Conservation (phyloP, 2,888 invertebrate species). For the Hermaeophaga mercurialis region DNA sequence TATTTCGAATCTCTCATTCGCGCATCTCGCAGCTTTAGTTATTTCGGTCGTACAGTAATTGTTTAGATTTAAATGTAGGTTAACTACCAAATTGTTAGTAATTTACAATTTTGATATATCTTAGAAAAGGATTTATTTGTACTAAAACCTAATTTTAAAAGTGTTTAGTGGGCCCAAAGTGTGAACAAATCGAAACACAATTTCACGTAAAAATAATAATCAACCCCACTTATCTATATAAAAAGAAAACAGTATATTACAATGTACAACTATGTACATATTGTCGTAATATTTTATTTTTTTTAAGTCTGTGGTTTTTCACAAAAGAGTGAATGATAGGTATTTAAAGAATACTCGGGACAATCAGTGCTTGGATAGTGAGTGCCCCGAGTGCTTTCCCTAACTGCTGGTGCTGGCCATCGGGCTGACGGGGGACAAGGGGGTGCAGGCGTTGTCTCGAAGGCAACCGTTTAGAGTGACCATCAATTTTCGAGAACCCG, state of each 20-base stretch:
- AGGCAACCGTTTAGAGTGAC: constrained; percentile 91
- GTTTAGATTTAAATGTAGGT: no score
- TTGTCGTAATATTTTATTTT: constrained; percentile 54
- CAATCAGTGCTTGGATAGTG: constrained; percentile 58
- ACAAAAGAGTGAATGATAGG: constrained; percentile 16
- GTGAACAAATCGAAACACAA: constrained; percentile 31
- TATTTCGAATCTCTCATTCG: no score
- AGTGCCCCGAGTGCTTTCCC: constrained; percentile 67
- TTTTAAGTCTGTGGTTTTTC: constrained; percentile 34
- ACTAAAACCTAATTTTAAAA: no score
- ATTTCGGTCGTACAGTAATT: no score
- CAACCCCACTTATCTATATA: constrained; percentile 36
- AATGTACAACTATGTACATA: constrained; percentile 60
- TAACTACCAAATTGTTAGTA: no score
- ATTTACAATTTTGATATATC: no score
- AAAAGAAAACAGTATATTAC: constrained; percentile 43
- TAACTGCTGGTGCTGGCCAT: constrained; percentile 93
- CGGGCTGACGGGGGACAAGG: constrained; percentile 82
- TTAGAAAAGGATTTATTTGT: no score
- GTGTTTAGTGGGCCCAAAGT: no score
- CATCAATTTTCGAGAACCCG: constrained; percentile 83
- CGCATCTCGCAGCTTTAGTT: no score
- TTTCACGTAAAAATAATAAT: constrained; percentile 30
- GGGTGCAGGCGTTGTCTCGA: constrained; percentile 84
- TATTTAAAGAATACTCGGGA: constrained; percentile 48